Conservation (phyloP, 2,888 invertebrate genomes). For the Stenichneumon culpator region DNA sequence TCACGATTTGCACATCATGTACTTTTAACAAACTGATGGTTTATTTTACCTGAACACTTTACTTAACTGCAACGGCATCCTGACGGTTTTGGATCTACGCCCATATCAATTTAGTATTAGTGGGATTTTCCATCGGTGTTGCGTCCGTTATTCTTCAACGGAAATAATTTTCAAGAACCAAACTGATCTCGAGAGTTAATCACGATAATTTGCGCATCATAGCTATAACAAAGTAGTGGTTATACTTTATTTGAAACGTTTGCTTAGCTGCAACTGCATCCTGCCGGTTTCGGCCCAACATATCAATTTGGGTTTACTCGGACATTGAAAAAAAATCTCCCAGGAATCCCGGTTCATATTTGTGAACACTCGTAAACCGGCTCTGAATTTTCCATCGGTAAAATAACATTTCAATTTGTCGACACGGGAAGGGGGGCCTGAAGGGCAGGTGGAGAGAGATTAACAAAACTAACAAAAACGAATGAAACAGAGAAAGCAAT, state of each 20-base stretch:
- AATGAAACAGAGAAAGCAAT: conserved; percentile 61
- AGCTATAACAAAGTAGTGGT: too few relatives aligned
- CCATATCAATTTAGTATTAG: neutral
- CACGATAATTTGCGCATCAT: too few relatives aligned
- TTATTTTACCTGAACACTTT: too few relatives aligned
- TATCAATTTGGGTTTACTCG: neutral
- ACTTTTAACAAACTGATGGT: too few relatives aligned
- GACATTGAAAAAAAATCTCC: neutral
- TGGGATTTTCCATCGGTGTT: too few relatives aligned
- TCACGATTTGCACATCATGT: too few relatives aligned
- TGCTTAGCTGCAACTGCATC: too few relatives aligned
- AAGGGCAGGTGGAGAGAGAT: conserved; percentile 28
- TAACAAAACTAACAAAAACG: conserved; percentile 66
- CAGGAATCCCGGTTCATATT: conserved; percentile 5
- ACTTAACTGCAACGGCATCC: neutral
- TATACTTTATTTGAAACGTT: too few relatives aligned
- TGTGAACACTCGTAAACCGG: neutral
- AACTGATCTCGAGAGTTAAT: too few relatives aligned
- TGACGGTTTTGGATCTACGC: neutral
- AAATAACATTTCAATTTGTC: conserved; percentile 63
- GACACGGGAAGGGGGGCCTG: neutral
- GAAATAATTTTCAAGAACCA: too few relatives aligned
- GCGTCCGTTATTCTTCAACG: too few relatives aligned
- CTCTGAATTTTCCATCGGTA: conserved; percentile 25
- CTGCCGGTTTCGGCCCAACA: neutral